Percentiles rank a stretch among this genome's conserved stretches.
These are phyloP conservation scores for Pocillopora damicornis DNA, from an alignment of 64 coral and sea anemone species.

Conservation along the genomic window DNA sequence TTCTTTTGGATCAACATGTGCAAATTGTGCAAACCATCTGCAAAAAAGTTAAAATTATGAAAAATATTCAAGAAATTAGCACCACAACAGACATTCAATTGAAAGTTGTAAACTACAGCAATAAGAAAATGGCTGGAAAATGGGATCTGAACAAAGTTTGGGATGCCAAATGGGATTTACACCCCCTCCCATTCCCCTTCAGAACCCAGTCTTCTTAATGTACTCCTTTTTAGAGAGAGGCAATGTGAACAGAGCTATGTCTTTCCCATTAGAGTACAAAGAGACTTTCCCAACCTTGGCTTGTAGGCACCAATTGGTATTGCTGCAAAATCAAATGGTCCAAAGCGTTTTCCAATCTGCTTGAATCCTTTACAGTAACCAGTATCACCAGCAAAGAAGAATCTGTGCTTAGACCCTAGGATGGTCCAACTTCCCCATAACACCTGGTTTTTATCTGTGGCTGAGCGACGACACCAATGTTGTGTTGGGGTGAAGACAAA, in stretches of 20 bases:
- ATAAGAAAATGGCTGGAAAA: too few species aligned
- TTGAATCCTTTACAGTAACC: slow-evolving; percentile 78
- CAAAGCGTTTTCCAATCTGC: slow-evolving; percentile 73
- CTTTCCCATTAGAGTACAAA: background rate
- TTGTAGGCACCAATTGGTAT: slow-evolving; percentile 97
- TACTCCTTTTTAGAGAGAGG: too few species aligned
- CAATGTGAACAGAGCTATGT: too few species aligned
- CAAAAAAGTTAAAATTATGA: background rate
- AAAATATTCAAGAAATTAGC: too few species aligned
- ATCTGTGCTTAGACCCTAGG: slow-evolving; percentile 71
- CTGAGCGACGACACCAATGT: slow-evolving; percentile 77
- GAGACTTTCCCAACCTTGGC: slow-evolving; percentile 56
- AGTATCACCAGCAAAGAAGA: slow-evolving; percentile 92
- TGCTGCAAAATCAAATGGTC: slow-evolving; percentile 95
- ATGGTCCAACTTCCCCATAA: slow-evolving; percentile 92
- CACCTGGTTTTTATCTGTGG: slow-evolving; percentile 71
- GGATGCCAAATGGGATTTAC: too few species aligned
- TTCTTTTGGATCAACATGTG: slow-evolving; percentile 82
- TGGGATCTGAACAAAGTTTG: too few species aligned
- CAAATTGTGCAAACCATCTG: slow-evolving; percentile 75
- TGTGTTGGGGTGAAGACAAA: slow-evolving; percentile 86
- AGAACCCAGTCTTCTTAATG: too few species aligned
- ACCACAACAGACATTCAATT: too few species aligned
- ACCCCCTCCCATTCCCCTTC: too few species aligned
- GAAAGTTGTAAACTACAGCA: too few species aligned